Percentiles rank a stretch among this genome's conserved stretches.
phyloP scores from a whole-genome alignment of 2,113 vertebrate genomes.

The Andinoacara biseriatus region DNA sequence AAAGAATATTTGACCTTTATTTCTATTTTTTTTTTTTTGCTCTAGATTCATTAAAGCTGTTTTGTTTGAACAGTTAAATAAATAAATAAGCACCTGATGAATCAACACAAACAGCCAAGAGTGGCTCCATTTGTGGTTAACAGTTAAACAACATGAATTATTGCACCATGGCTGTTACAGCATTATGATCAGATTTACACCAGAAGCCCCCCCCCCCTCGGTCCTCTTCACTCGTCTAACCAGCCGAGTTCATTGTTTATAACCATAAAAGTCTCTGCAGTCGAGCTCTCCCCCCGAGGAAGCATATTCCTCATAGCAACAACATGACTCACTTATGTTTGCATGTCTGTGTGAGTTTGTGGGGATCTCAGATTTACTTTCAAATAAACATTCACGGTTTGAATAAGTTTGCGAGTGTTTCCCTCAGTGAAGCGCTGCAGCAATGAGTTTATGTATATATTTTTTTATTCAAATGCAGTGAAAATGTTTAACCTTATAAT shows the following conservation, averaged over 20 bases:
- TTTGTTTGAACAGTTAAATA: not conserved
- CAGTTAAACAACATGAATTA: not conserved
- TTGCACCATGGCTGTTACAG: not conserved
- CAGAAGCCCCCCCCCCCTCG: not conserved
- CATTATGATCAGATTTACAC: conserved; percentile 22
- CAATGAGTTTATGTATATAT: not conserved
- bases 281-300: conserved; percentile 34
- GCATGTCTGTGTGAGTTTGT: conserved; percentile 17
- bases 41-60: not conserved
- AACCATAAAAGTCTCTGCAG: conserved; percentile 78
- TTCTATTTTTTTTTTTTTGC: not conserved
- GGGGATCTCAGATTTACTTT: conserved; percentile 42
- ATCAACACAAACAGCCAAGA: not conserved
- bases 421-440: not conserved
- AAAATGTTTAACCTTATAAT: not conserved
- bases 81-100: not conserved
- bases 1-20: not conserved
- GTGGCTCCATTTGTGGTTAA: conserved; percentile 3
- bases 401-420: conserved; percentile 2
- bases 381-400: conserved; percentile 45
- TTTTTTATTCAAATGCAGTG: not conserved
- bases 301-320: conserved; percentile 70
- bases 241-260: conserved; percentile 62
- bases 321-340: conserved; percentile 65
- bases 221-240: conserved; percentile 2